Percentiles rank a stretch among this genome's conserved stretches.
Conservation (phyloP, 2,888 invertebrate genomes). For the Aplocera efformata region DNA sequence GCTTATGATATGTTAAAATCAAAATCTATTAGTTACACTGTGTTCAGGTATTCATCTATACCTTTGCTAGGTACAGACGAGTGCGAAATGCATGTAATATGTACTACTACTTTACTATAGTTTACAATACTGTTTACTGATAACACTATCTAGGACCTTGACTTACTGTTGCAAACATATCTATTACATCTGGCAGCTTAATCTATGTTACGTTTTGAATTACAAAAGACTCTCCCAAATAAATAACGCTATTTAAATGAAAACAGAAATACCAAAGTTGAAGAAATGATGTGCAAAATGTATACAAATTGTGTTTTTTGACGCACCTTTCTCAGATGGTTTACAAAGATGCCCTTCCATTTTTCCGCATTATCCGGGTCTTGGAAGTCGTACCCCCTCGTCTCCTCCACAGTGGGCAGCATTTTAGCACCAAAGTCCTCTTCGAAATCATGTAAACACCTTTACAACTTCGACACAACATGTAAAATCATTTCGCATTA, state of each 20-base stretch:
- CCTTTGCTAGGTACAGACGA: too few species aligned
- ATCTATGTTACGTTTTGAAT: too few species aligned
- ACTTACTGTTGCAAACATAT: neutral
- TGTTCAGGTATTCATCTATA: too few species aligned
- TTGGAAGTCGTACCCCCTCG: slow-evolving; percentile 88
- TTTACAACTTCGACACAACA: slow-evolving; percentile 58
- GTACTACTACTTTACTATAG: too few species aligned
- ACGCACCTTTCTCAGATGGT: slow-evolving; percentile 91
- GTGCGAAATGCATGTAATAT: too few species aligned
- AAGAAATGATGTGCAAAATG: neutral
- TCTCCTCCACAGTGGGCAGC: slow-evolving; percentile 78
- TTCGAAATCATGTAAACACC: slow-evolving; percentile 73
- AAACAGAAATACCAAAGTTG: neutral
- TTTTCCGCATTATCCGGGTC: slow-evolving; percentile 93
- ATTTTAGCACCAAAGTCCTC: slow-evolving; percentile 61
- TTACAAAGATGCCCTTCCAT: slow-evolving; percentile 95
- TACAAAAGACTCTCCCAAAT: neutral
- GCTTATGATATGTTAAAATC: too few species aligned
- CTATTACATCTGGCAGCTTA: neutral
- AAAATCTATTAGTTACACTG: too few species aligned
- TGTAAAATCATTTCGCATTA: slow-evolving; percentile 51
- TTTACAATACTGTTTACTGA: neutral
- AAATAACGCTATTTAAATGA: neutral
- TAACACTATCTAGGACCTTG: neutral
- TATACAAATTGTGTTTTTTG: slow-evolving; percentile 15